Evolutionary conservation across 2,888 invertebrate genomes (phyloP), one percentile per base, ranked within the genome.

Genomic region (Pristionchus arcanus): DNA sequence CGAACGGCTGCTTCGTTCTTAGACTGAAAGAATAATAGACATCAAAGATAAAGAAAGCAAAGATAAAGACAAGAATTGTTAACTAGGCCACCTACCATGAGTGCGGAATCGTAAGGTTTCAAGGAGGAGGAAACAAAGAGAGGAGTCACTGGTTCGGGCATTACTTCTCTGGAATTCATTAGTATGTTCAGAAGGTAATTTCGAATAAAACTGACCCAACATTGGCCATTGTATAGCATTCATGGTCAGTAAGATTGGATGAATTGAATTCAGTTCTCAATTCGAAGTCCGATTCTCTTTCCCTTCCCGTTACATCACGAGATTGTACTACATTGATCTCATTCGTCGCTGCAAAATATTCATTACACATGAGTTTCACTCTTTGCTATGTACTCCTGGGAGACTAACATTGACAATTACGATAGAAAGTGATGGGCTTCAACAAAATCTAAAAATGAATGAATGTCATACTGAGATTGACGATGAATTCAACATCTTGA

Each of bases 401-500:
- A 94, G 96, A 90, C 90, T 94, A 95, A 15, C 95, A 92, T 31
- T 92, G 86, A 93, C 97, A 97, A 94, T 96, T 96, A 90, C 95
- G 53, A 42, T 42, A 9, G 42, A 3, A 3, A 9, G 9, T 5
- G 42, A 5, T 42, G 42, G 42, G 3, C 3, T 42, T 42, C 3
- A 21, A 19, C 53, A 21, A 19, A 59, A 25, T 68, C 4, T 15
- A 15, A 28, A 68, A 68, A 68, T 31, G 7, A 16, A 37, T 7
- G 19, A 55, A 66, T 16, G 1, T 25, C 53, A 9, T 21, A 87
- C 87, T 15, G 25, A 87, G 28, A 71, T 87, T 95, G 74, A 97
- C 95, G 19, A 97, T 97, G 97, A 97, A 98, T 95, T 98, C 97
- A 89, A 98, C 97, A 94, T 97, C 97, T 92, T 92, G 96, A 0